These are phyloP conservation scores for Garra rufa DNA, from an alignment of 2,113 vertebrate genomes.

Conservation along the genomic window DNA sequence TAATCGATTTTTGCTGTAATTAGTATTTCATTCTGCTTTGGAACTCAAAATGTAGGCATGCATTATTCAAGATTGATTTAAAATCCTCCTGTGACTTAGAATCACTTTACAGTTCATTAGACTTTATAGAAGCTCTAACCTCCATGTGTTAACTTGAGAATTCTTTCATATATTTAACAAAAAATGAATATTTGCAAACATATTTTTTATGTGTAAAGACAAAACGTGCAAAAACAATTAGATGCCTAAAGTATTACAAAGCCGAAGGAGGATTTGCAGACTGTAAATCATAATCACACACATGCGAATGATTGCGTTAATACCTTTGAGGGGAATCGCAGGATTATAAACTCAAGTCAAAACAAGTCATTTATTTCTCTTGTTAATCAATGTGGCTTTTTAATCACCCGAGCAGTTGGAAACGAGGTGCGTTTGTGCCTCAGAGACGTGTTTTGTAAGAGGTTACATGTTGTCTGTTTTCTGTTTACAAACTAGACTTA, in stretches of 20 bases:
- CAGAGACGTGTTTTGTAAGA: background rate
- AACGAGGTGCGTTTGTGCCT: background rate
- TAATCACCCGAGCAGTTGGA: slow-evolving; percentile 13
- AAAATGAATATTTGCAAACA: background rate
- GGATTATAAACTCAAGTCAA: background rate
- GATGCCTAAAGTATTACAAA: background rate
- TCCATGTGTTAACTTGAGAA: background rate
- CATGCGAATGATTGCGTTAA: background rate
- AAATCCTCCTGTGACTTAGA: background rate
- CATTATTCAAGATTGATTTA: background rate
- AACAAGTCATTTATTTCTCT: slow-evolving; percentile 10
- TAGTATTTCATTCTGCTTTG: background rate
- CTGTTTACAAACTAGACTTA: background rate
- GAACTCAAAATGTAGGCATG: background rate
- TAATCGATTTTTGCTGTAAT: background rate
- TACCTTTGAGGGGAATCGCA: background rate
- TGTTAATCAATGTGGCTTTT: background rate
- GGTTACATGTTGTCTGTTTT: background rate
- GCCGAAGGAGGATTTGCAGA: background rate
- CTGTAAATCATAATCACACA: background rate
- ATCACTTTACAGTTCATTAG: background rate
- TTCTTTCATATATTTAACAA: background rate
- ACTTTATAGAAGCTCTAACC: background rate
- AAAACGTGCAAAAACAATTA: background rate
- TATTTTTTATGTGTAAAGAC: background rate